A percentile compares a stretch with the other conserved stretches of the same genome.
These are phyloP conservation scores for Athripsodes cinereus DNA, from an alignment of 2,888 invertebrate species.

Conservation along the genomic window DNA sequence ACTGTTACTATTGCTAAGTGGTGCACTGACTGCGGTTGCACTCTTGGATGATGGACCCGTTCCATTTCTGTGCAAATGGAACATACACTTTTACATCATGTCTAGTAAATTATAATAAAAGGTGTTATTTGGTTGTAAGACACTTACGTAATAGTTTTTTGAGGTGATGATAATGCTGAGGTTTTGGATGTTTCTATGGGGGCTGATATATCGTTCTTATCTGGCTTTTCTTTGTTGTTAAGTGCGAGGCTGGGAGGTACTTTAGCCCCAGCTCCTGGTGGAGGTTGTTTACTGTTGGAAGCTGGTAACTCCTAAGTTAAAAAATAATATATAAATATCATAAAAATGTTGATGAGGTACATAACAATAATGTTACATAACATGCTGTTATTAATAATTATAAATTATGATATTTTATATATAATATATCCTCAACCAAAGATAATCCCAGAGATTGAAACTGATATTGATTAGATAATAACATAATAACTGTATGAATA, in stretches of 20 bases:
- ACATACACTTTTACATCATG: no score
- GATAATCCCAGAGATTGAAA: no score
- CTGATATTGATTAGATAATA: no score
- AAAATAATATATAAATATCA: not conserved
- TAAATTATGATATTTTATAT: no score
- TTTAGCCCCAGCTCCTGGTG: conserved; percentile 33
- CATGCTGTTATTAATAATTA: no score
- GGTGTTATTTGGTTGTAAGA: no score
- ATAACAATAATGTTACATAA: no score
- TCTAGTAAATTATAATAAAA: no score
- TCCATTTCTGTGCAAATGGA: conserved; percentile 38
- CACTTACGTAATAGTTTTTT: conserved; percentile 48
- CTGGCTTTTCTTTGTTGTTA: conserved; percentile 25
- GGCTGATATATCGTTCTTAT: conserved; percentile 24
- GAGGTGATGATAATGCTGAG: conserved; percentile 33
- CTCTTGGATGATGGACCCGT: conserved; percentile 31
- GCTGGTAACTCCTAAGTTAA: conserved; percentile 44
- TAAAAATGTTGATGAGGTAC: not conserved
- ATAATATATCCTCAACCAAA: no score
- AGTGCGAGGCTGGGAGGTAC: conserved; percentile 29
- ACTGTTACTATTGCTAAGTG: conserved; percentile 28
- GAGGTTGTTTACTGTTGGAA: conserved; percentile 38
- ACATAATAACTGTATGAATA: no score
- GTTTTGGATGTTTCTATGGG: conserved; percentile 32
- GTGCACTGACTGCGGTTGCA: not conserved